Percentiles rank a stretch among this genome's conserved stretches.
These are phyloP conservation scores for Cerastoderma edule DNA, from an alignment of 2,888 invertebrate genomes.

Conservation along the genomic window DNA sequence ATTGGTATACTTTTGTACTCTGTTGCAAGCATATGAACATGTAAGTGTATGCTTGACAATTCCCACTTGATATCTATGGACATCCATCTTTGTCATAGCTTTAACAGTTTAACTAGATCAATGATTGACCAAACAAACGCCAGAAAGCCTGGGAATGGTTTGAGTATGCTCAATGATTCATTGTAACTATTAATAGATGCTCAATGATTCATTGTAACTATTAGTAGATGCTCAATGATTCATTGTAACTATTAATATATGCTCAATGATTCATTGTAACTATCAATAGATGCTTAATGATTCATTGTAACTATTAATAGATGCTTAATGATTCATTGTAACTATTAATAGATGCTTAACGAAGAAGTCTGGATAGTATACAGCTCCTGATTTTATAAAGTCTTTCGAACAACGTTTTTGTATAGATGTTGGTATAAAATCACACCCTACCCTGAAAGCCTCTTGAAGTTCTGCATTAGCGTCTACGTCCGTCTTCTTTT, in stretches of 20 bases:
- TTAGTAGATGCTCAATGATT: not conserved
- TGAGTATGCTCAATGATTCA: not conserved
- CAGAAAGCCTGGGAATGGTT: too few species aligned
- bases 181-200: not conserved
- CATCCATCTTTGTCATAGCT: too few species aligned
- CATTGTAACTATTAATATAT: not conserved
- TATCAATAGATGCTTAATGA: not conserved
- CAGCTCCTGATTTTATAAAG: not conserved
- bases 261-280: not conserved
- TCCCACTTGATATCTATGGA: too few species aligned
- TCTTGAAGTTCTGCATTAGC: conserved; percentile 42
- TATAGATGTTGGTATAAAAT: not conserved
- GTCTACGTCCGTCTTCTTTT: conserved; percentile 48
- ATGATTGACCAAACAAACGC: too few species aligned
- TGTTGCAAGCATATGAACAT: too few species aligned
- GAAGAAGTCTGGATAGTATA: not conserved
- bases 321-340: not conserved
- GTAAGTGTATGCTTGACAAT: too few species aligned
- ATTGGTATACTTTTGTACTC: too few species aligned
- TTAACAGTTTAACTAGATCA: too few species aligned
- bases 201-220: not conserved
- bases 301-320: not conserved
- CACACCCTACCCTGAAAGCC: conserved; percentile 56
- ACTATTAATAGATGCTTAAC: not conserved
- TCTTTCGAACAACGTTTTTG: not conserved